These are phyloP conservation scores for Coracopsis vasa DNA, from an alignment of 2,113 vertebrate genomes.

Conservation along the genomic window DNA sequence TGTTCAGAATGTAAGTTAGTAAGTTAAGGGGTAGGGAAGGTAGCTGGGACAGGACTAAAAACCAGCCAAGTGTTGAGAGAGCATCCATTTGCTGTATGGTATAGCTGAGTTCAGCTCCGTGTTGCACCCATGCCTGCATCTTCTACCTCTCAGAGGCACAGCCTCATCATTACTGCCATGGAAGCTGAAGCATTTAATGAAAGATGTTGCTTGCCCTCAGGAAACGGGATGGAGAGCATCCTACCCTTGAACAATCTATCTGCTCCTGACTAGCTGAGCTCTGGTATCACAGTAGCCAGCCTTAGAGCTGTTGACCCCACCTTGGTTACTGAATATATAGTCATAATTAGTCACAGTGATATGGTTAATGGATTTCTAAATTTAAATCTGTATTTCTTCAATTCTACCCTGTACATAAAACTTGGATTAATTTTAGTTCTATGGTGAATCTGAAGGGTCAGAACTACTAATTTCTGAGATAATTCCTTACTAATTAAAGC, in stretches of 20 bases:
- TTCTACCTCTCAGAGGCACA: background rate
- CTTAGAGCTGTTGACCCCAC: background rate
- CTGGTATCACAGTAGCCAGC: accelerated
- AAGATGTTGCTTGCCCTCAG: background rate
- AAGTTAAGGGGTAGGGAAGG: background rate
- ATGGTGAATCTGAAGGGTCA: background rate
- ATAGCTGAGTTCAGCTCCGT: background rate
- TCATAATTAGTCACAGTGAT: background rate
- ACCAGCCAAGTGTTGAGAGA: background rate
- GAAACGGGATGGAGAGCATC: background rate
- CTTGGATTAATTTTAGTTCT: slow-evolving; percentile 1
- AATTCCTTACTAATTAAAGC: slow-evolving; percentile 32
- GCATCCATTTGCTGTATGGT: background rate
- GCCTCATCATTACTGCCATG: background rate
- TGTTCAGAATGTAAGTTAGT: background rate
- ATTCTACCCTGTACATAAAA: background rate
- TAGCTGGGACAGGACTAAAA: background rate
- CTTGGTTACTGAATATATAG: background rate
- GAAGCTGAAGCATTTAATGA: background rate
- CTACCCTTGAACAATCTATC: background rate
- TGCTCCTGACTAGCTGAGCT: background rate
- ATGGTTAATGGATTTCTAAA: background rate
- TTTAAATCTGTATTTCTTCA: slow-evolving; percentile 1
- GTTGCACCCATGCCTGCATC: background rate
- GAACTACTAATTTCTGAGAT: background rate